Conservation (phyloP, 2,113 vertebrate species). For the Pyxicephalus adspersus region DNA sequence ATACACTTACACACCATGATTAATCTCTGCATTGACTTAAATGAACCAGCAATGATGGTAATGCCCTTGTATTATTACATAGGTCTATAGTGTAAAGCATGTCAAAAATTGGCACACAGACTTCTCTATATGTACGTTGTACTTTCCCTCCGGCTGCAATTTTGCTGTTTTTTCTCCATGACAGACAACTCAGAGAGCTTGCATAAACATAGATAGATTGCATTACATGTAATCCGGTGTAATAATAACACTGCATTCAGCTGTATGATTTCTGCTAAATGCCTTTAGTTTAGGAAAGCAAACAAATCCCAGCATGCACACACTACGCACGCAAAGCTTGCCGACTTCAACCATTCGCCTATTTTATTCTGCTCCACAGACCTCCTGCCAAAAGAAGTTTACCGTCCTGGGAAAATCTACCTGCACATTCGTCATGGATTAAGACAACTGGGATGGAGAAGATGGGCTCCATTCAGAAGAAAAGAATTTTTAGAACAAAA, state of each 20-base stretch:
- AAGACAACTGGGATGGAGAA: too few species aligned
- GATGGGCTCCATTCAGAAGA: too few species aligned
- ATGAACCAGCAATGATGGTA: too few species aligned
- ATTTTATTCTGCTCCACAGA: not conserved
- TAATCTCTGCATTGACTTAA: too few species aligned
- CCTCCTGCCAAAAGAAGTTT: not conserved
- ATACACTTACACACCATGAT: too few species aligned
- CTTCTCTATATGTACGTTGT: too few species aligned
- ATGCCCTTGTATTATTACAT: too few species aligned
- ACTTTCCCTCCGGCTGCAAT: not conserved
- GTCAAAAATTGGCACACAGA: too few species aligned
- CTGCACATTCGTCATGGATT: not conserved
- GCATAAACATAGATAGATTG: slow-evolving; percentile 46
- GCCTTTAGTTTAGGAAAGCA: slow-evolving; percentile 49
- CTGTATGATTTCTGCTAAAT: slow-evolving; percentile 44
- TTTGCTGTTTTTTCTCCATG: not conserved
- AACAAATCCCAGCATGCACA: slow-evolving; percentile 1
- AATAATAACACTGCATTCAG: slow-evolving; percentile 40
- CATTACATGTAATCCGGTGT: slow-evolving; percentile 38
- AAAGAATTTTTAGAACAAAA: too few species aligned
- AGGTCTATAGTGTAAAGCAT: too few species aligned
- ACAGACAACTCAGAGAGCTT: not conserved
- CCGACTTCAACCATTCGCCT: too few species aligned
- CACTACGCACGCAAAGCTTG: slow-evolving; percentile 10
- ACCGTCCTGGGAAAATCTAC: not conserved